Base-by-base conservation (phyloP, 1,140 invertebrate genomes). In the Ridgeia piscesae region DNA sequence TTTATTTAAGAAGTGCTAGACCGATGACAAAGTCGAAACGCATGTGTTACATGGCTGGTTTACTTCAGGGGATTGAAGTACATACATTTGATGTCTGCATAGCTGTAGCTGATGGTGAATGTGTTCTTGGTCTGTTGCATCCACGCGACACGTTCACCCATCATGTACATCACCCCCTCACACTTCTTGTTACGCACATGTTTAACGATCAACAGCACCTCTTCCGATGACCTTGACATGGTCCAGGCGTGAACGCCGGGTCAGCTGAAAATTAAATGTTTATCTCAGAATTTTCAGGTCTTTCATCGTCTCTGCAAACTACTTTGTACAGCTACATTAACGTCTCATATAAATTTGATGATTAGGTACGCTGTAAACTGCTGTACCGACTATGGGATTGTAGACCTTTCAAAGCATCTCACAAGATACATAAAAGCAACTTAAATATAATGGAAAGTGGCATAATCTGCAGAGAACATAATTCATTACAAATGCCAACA, bases 171-270 rank as follows among this genome's bases (percentile, higher is more conserved):
- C 9, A 98, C 98, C 11, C 99, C 99, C 96, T 99, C 98, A 93
- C 98, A 98, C 96, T 99, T 99, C 96, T 99, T 99, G 95, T 98
- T 98, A 92, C 98, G 97, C 34, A 99, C 99, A 96, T 99, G 97
- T 92, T 97, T 97, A 93, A 99, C 97, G 97, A 99, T 98, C 93
- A 99, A 96, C 93, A 99, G 96, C 88, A 99, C 98, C 96, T 99
- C 98, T 97, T 99, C 99, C 33, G 88, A 90, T 88, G 92, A 92
- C 27, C 89, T 50, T 11, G 93, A 89, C 93, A 93, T 93, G 34
- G 88, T 88, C 91, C 89, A 90, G 17, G 58, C 58, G 2, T 21
- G 6, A 2, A 21, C 17, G 17, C 27, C 58, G 2, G 58, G 58
- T 77, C 58, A 77, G 58, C 58, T 77, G 58, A 77, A 77, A 77